A percentile compares a stretch with the other conserved stretches of the same genome.
Evolutionary conservation across 92 coral and sea anemone genomes (phyloP).

Genomic region (Epizoanthus ramosus): DNA sequence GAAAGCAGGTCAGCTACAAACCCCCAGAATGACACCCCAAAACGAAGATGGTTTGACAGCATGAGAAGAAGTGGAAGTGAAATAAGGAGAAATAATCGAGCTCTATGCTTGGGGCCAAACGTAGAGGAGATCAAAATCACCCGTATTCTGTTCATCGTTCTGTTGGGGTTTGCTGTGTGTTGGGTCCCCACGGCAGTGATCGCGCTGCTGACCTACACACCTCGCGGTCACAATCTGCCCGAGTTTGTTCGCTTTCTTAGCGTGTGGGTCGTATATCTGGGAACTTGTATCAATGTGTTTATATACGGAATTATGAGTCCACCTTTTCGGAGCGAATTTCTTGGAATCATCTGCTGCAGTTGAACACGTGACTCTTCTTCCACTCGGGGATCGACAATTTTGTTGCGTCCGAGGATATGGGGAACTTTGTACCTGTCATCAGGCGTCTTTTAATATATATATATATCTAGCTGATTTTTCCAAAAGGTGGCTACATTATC

Average conservation of each 20-base stretch:
- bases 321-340: slow-evolving; percentile 18
- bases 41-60: background rate
- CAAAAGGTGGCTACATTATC: no score
- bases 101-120: slow-evolving; percentile 11
- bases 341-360: slow-evolving; percentile 4
- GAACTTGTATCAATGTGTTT: slow-evolving; percentile 21
- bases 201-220: slow-evolving; percentile 13
- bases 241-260: slow-evolving; percentile 23
- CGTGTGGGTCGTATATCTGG: slow-evolving; percentile 16
- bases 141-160: slow-evolving; percentile 22
- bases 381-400: no score
- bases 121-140: slow-evolving; percentile 20
- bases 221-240: slow-evolving; percentile 9
- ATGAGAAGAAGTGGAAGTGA: background rate
- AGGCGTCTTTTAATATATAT: no score
- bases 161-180: slow-evolving; percentile 28
- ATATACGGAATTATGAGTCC: slow-evolving; percentile 29
- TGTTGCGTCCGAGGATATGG: no score
- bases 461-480: no score
- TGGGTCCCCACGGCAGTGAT: slow-evolving; percentile 24
- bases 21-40: background rate
- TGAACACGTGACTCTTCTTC: background rate
- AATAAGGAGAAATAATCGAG: background rate
- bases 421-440: no score
- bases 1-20: background rate